Evolutionary conservation across 2,113 vertebrate species (phyloP), one percentile per base, ranked within the genome.

Genomic region (Copsychus sechellarum): DNA sequence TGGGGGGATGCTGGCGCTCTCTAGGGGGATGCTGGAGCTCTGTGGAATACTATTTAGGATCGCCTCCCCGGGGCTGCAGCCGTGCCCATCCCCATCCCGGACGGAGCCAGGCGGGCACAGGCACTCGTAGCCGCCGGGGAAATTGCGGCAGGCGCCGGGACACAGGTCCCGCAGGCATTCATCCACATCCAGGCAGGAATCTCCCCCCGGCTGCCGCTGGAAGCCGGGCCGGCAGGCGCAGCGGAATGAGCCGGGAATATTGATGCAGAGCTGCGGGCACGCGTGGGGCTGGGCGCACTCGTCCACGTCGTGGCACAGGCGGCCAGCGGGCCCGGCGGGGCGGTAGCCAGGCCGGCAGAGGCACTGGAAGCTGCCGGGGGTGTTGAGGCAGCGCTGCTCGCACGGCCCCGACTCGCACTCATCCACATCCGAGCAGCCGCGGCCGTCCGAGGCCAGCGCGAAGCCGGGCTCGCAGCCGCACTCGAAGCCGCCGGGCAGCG

Each of bases 201-300:
- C 67, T 1, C 86, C 47, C 0, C 58, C 12, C 8, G 91, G 82
- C 81, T 88, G 78, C n/a, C 73, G 70, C 57, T 94, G 86, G 38
- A 97, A 98, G 42, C 98, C 98, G 17, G 92, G 62, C 61, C 66
- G 84, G 93, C 98, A 98, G n/a, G 79, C 51, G 8, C 98, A 98
- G 23, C 5, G 93, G 84, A 97, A 98, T 33, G 97, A 86, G 40
- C 98, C 98, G 0, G 84, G 92, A 3, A 97, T 58, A 18, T 98
- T 98, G 92, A 97, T 54, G 86, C 98, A 98, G 29, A 96, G 77
- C 88, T 98, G 98, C 16, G 88, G 65, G 45, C 98, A 98, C 42
- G 93, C 48, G 1, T 34, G 50, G 1, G 62, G 42, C 11, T 6
- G 58, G 42, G 61, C 78, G 1, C 98, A 98, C 57, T 97, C 98